Evolutionary conservation across 2,113 vertebrate species (phyloP), one percentile per base, ranked within the genome.

Genomic region (Ammodytes dubius): DNA sequence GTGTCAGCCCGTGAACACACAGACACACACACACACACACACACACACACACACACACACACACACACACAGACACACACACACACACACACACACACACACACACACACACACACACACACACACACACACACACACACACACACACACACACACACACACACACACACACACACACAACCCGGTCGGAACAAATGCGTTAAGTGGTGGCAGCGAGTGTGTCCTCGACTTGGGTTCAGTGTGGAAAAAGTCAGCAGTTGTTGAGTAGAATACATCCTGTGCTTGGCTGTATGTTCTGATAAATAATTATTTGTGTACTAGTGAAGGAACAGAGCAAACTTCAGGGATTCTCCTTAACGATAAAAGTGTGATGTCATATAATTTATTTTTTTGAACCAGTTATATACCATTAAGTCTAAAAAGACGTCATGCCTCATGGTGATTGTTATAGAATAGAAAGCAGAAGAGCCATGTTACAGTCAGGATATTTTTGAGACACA

Each of bases 241-340:
- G 68, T 40, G 70, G 27, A 67, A 50, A 60, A 17, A 75, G 53
- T 50, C 68, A 75, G 64, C 81, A 79, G 74, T 78, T 79, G 87
- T 54, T 63, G 66, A 65, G 65, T 17, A 14, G 72, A 56, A 58
- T 27, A 27, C 27, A 27, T 27, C 42, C 49, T 76, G 65, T 3
- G 6, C 64, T 13, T 42, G 8, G 17, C 13, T 53, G 27, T n/a
- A 9, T 59, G 27, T 50, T 50, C 15, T 37, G 14, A 79, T 46
- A 37, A n/a, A 37, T 59, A 10, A 3, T 27, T 70, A 10, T 74
- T 49, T 63, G 50, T 71, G 43, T 39, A 45, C 50, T 59, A 63
- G 42, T 43, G 58, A 19, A 49, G 50, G 68, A 52, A 65, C 37
- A 39, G 19, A 19, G 52, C 37, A 14, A 11, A 27, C 35, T 0